Evolutionary conservation across 2,113 vertebrate genomes (phyloP), one percentile per base, ranked within the genome.

Genomic region (Actenoides hombroni): DNA sequence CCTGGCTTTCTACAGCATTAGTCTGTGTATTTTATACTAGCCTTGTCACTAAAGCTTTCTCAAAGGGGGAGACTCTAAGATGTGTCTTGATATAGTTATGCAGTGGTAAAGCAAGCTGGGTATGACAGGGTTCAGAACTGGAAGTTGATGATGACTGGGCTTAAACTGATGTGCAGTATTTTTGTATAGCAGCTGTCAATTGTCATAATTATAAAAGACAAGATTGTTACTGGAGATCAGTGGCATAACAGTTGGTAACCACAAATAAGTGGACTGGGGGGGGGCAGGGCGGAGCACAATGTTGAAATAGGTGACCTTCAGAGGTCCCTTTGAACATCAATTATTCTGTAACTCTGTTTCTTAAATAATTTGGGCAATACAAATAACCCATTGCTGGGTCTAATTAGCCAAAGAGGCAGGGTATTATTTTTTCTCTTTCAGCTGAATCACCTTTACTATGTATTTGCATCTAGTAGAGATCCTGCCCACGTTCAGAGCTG

Each of bases 271-370:
- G 10, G 16, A 59, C 26, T 16, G 6, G 16, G 5, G 11, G 49
- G 48, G 48, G n/a, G 49, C 13, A 42, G 42, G 2, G 1, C n/a
- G 15, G 20, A 25, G 4, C 8, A 3, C 10, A 2, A 1, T 12
- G 20, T 3, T 78, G 60, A 54, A 40, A 44, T 4, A 63, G 70
- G 13, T 51, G 48, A 92, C 8, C 11, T 63, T 26, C 49, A 64
- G 44, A 74, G 14, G 42, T 64, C 31, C 13, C 12, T 53, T 57
- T 63, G 68, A 49, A 63, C 16, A 19, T 86, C 33, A 75, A 24
- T 33, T 64, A 23, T 81, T 75, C 25, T 39, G 13, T 60, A 87
- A 44, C 20, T 49, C 35, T 67, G 24, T 54, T 87, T 90, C 18
- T 90, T 74, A 78, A 73, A 68, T 33, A 29, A 51, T 63, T 40